Evolutionary conservation across 2,113 vertebrate species (phyloP).

Genomic region (Harpagus bidentatus): DNA sequence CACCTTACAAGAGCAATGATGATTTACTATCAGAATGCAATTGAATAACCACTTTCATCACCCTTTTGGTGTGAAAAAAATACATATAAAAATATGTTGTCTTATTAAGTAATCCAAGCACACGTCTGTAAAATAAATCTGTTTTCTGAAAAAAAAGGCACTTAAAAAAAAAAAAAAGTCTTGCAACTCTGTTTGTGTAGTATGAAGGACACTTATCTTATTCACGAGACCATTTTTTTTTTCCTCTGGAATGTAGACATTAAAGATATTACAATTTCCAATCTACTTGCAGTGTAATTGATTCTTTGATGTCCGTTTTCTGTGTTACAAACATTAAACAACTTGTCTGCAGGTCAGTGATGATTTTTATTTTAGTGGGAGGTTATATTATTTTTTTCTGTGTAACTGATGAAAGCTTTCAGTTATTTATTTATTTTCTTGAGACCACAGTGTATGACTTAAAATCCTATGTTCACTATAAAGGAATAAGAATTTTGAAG

Average conservation of each 20-base stretch:
- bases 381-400: neutral
- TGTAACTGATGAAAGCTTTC: neutral
- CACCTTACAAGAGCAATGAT: neutral
- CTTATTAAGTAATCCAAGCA: neutral
- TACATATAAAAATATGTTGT: neutral
- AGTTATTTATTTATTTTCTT: neutral
- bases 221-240: neutral
- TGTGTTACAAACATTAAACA: slow-evolving; percentile 30
- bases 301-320: slow-evolving; percentile 19
- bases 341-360: slow-evolving; percentile 25
- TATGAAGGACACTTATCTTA: neutral
- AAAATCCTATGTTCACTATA: neutral
- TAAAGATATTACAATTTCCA: slow-evolving; percentile 41
- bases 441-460: neutral
- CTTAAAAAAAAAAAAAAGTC: neutral
- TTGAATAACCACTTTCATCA: neutral
- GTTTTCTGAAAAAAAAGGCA: neutral
- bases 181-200: neutral
- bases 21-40: neutral
- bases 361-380: slow-evolving; percentile 15
- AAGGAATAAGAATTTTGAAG: neutral
- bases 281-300: slow-evolving; percentile 24
- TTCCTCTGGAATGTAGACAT: neutral
- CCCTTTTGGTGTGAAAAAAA: neutral
- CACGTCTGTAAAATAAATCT: neutral